Conservation (phyloP, 2,888 invertebrate genomes). For the Quadroppia sp. region DNA sequence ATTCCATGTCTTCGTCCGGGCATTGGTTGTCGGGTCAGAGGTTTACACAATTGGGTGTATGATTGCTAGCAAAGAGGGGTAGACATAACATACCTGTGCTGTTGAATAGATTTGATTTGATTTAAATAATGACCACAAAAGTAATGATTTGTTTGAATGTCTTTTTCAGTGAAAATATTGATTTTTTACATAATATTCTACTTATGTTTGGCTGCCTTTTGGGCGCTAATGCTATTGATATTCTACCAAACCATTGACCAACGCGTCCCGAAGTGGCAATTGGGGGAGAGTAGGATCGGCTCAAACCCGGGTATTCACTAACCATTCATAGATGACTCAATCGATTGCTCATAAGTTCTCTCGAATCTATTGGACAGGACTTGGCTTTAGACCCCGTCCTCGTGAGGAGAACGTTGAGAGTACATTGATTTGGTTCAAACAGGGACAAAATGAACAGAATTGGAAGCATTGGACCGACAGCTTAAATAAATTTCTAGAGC, state of each 20-base stretch:
- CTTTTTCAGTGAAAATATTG: slow-evolving; percentile 79
- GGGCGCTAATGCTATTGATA: slow-evolving; percentile 85
- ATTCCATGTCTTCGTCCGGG: too few relatives aligned
- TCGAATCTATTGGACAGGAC: slow-evolving; percentile 59
- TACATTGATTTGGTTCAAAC: slow-evolving; percentile 90
- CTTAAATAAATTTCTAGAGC: slow-evolving; percentile 68
- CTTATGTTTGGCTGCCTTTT: slow-evolving; percentile 84
- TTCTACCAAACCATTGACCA: slow-evolving; percentile 87
- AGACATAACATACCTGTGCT: too few relatives aligned
- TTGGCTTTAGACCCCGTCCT: slow-evolving; percentile 96
- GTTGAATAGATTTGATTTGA: too few relatives aligned
- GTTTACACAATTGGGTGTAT: too few relatives aligned
- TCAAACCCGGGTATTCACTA: slow-evolving; percentile 76
- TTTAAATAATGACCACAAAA: not conserved
- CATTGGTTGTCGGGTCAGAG: too few relatives aligned
- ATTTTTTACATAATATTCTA: slow-evolving; percentile 96
- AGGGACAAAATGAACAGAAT: slow-evolving; percentile 55
- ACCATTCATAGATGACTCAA: not conserved
- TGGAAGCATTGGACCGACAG: slow-evolving; percentile 73
- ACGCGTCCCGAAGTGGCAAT: slow-evolving; percentile 82
- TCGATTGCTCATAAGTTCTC: not conserved
- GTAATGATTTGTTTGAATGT: slow-evolving; percentile 44
- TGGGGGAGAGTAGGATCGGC: slow-evolving; percentile 79
- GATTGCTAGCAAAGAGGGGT: too few relatives aligned
- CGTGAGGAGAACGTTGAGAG: slow-evolving; percentile 87